Evolutionary conservation across 2,888 invertebrate species (phyloP), one percentile per base, ranked within the genome.

Genomic region (Athalia circularis): DNA sequence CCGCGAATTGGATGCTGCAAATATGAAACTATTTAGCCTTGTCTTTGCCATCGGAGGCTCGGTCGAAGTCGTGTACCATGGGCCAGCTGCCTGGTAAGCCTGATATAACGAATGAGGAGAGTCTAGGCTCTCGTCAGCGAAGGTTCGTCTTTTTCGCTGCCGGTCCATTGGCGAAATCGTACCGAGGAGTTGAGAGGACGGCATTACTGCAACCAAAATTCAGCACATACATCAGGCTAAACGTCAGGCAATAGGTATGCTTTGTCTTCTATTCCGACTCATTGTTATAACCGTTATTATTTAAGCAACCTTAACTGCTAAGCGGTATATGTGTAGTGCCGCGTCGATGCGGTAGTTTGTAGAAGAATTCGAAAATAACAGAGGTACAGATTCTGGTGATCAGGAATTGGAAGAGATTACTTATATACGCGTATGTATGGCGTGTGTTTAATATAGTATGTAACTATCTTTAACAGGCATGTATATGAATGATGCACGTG

Each of bases 1-100:
- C 70, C 79, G 50, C 43, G 65, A 0, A 50, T 64, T 29, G 48
- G 70, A 29, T 52, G 64, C 50, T 75, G 61, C 62, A n/a, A 65
- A 74, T 45, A 77, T 77, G 57, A 81, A 70, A 62, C 82, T 80
- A 65, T 77, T 82, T 47, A 79, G 78, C 70, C 79, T 78, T 8
- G 76, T 59, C 72, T 81, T 82, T 7, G 77, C 9, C 15, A 61
- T 80, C 5, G 80, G 47, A 6, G 79, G 79, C n/a, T 84, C 83
- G 4, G 83, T 78, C 76, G 85, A 82, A 80, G 81, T 81, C 57
- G 81, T 80, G 72, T 84, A 84, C 86, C 86, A 86, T 8, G 87
- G 84, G 67, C 85, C 81, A 43, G 79, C 81, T 13, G 85, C 78
- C 65, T 84, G 85, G 7, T 80, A 79, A 52, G 77, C 77, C n/a